phyloP scores from a whole-genome alignment of 1,140 invertebrate genomes.

The Drosophila hydei region DNA sequence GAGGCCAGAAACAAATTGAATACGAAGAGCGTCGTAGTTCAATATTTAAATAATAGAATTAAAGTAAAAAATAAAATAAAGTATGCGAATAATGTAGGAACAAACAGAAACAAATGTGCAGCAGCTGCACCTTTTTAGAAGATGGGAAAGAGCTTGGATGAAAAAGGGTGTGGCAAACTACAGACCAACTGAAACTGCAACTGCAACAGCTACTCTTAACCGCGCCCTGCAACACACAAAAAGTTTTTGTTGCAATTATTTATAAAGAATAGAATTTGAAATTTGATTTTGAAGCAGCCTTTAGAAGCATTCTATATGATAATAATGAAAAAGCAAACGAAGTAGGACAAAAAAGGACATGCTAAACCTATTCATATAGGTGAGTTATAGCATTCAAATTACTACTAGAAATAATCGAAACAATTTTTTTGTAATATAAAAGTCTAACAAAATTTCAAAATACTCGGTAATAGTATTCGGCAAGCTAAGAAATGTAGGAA shows the following conservation, averaged over 20 bases:
- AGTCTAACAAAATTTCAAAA: no score
- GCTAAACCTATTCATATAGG: no score
- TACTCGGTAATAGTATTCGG: no score
- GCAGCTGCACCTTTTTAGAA: conserved; percentile 22
- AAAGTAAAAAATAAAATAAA: conserved; percentile 4
- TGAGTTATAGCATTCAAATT: no score
- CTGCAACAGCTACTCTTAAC: conserved; percentile 44
- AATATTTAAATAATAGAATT: conserved; percentile 14
- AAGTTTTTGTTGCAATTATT: conserved; percentile 6
- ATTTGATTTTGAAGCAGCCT: no score
- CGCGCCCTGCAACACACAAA: conserved; percentile 64
- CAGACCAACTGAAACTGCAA: conserved; percentile 40
- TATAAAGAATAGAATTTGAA: no score
- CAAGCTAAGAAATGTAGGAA: no score
- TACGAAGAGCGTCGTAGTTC: conserved; percentile 10
- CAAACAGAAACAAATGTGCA: conserved; percentile 4
- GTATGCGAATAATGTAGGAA: conserved; percentile 10
- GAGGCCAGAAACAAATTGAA: conserved; percentile 34
- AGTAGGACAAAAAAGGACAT: no score
- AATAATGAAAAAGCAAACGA: no score
- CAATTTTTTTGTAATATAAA: no score
- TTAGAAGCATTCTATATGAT: no score
- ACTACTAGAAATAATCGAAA: no score
- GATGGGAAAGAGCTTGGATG: not conserved
- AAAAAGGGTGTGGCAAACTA: conserved; percentile 2